Conservation (phyloP, 2,888 invertebrate genomes). For the Pelosia muscerda region DNA sequence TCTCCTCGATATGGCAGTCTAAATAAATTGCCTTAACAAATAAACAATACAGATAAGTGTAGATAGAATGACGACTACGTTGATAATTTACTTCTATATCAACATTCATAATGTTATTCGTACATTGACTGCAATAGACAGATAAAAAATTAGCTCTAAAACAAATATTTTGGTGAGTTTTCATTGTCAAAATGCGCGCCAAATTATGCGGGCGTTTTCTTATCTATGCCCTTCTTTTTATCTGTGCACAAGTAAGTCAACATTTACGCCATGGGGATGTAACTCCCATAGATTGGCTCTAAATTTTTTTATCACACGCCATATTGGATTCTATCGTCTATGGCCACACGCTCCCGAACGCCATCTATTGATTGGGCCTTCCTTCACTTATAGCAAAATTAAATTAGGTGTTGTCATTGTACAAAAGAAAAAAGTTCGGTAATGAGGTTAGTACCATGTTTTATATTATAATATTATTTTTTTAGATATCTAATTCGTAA, state of each 20-base stretch:
- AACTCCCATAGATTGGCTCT: too few species aligned
- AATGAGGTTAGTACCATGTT: too few species aligned
- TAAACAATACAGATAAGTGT: constrained; percentile 47
- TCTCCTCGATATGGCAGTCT: constrained; percentile 43
- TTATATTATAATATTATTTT: too few species aligned
- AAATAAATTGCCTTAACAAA: constrained; percentile 32
- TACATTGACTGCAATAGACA: constrained; percentile 33
- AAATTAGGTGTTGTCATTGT: too few species aligned
- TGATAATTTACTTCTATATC: constrained; percentile 49
- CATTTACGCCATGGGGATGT: too few species aligned
- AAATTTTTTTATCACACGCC: too few species aligned
- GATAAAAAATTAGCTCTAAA: not conserved
- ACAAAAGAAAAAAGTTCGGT: too few species aligned
- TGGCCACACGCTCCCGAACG: too few species aligned
- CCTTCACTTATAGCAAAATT: too few species aligned
- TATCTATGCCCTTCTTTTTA: constrained; percentile 4
- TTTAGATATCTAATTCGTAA: too few species aligned
- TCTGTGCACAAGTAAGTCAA: constrained; percentile 30
- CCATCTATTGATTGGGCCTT: too few species aligned
- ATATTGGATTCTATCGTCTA: too few species aligned
- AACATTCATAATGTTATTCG: constrained; percentile 42
- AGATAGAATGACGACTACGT: constrained; percentile 55
- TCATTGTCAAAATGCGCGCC: not conserved
- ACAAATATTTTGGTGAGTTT: not conserved
- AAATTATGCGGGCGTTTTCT: not conserved